phyloP scores from a whole-genome alignment of 2,888 invertebrate species.

The Acrobasis repandana region DNA sequence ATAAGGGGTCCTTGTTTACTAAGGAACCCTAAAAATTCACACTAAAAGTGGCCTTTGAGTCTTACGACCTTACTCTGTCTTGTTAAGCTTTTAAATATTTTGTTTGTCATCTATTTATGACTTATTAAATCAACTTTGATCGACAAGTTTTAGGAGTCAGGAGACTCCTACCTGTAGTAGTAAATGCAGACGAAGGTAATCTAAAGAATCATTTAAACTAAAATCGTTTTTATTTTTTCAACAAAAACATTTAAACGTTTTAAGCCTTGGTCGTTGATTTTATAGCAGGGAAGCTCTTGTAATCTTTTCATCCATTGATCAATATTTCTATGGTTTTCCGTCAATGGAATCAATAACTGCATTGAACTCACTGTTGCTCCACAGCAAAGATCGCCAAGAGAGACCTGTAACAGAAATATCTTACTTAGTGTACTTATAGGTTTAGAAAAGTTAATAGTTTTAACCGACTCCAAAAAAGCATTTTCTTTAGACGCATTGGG shows the following conservation, averaged over 20 bases:
- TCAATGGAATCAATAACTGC: conserved; percentile 60
- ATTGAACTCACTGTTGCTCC: conserved; percentile 72
- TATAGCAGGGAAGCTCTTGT: conserved; percentile 48
- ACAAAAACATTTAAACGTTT: conserved; percentile 46
- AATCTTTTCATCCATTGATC: conserved; percentile 63
- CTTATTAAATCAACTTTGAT: too few species aligned
- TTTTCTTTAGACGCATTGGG: too few species aligned
- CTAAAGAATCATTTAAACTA: not conserved
- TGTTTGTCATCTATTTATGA: too few species aligned
- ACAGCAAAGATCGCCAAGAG: conserved; percentile 66
- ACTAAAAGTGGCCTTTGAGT: too few species aligned
- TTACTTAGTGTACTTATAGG: not conserved
- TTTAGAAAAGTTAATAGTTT: too few species aligned
- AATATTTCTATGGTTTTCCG: conserved; percentile 56
- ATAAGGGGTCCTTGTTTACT: too few species aligned
- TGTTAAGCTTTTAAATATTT: too few species aligned
- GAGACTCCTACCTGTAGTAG: too few species aligned
- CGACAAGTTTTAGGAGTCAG: too few species aligned
- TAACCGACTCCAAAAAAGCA: too few species aligned
- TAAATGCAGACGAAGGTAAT: not conserved
- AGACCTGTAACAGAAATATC: conserved; percentile 53
- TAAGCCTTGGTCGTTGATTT: conserved; percentile 56
- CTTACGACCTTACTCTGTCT: too few species aligned
- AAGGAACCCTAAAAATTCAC: too few species aligned
- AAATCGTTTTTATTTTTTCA: conserved; percentile 28